Base-by-base conservation (phyloP, 2,797 vertebrate species). In the Darevskia nairensis region DNA sequence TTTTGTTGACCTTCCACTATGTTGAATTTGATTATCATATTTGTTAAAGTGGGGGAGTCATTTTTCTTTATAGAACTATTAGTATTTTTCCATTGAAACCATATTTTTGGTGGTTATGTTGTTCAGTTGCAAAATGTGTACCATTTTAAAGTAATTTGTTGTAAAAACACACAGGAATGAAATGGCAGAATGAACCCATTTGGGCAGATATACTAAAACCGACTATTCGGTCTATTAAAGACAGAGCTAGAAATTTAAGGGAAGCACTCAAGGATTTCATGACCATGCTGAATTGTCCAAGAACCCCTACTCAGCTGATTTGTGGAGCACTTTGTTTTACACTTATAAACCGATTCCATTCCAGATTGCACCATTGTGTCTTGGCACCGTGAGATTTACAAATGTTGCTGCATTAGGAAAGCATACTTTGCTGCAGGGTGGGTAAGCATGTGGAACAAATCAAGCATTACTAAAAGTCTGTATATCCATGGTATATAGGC, bases 11-110 rank as follows among this genome's bases (percentile, higher is more conserved):
- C 41, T 86, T 82, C 79, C 21, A 72, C 81, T 68, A 89, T 77
- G 35, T 44, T 93, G 88, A 85, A 92, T 95, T 93, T 95, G 95
- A 93, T 94, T 90, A 90, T 93, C 93, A 93, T 82, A 86, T 93
- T 96, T 95, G 11, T 88, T 93, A 91, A 94, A 92, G 46, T 64
- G 8, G 41, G 86, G 91, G 89, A 84, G 66, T 15, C 2, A 10
- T 27, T 89, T 90, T 64, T 91, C 89, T 91, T 17, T 85, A 86
- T 29, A 76, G 35, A 94, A 72, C 87, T 94, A 86, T 94, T 88
- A 71, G 23, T 87, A 84, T 89, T 90, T 64, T 89, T 88, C 82
- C 39, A 95, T 92, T 95, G 90, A 95, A 96, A 96, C 91, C 91
- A 94, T 90, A 94, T 95, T 93, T 90, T 83, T 92, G 85, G 76